Evolutionary conservation across 2,797 vertebrate genomes (phyloP).

Genomic region (Phaenicophaeus curvirostris): DNA sequence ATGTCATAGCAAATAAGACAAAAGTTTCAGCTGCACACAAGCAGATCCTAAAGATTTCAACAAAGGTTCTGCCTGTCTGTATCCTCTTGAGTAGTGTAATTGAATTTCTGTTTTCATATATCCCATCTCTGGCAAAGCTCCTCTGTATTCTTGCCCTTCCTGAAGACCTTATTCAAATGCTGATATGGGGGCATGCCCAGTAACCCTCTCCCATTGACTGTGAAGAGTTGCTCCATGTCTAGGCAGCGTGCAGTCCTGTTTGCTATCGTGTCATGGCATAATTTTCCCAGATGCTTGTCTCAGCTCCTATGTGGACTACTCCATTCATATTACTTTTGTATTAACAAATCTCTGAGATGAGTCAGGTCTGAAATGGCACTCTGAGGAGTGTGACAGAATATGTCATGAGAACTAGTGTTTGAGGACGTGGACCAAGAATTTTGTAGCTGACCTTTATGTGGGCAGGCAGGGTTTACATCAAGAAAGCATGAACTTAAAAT

Average conservation of each 20-base stretch:
- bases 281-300: neutral
- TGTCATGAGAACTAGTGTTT: neutral
- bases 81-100: neutral
- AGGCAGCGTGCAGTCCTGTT: neutral
- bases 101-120: neutral
- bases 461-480: neutral
- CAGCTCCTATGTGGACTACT: neutral
- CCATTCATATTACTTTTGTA: neutral
- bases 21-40: neutral
- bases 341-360: neutral
- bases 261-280: neutral
- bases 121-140: neutral
- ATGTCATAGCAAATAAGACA: neutral
- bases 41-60: neutral
- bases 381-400: neutral
- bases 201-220: fast-evolving
- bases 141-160: neutral
- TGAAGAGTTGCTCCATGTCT: neutral
- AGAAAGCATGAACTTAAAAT: neutral
- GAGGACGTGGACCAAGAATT: neutral
- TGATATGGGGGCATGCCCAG: neutral
- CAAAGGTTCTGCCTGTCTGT: neutral
- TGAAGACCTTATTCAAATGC: neutral
- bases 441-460: neutral
- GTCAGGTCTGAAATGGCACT: neutral